These are phyloP conservation scores for Watsonalla binaria DNA, from an alignment of 2,888 invertebrate species.

Conservation along the genomic window DNA sequence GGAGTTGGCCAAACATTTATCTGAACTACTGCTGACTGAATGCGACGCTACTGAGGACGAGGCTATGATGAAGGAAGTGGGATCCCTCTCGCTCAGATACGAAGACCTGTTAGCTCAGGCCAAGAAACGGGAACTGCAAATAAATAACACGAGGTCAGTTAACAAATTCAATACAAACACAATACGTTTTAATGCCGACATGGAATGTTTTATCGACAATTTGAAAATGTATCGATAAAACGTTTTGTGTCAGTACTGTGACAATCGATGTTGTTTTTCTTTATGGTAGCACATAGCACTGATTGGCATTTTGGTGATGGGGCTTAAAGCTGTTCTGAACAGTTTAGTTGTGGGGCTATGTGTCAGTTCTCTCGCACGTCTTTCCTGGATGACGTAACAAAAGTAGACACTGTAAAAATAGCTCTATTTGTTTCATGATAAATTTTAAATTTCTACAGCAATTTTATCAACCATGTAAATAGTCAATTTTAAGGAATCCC, in stretches of 20 bases:
- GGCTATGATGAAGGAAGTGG: constrained; percentile 82
- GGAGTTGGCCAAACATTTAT: constrained; percentile 89
- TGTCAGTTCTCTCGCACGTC: background rate
- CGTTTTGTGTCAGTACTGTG: constrained; percentile 21
- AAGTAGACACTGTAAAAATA: background rate
- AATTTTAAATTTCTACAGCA: background rate
- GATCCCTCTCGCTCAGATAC: constrained; percentile 82
- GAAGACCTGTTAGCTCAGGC: constrained; percentile 84
- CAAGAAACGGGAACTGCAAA: constrained; percentile 85
- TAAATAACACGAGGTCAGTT: constrained; percentile 86
- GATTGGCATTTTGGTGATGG: constrained; percentile 57
- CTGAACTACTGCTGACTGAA: constrained; percentile 85
- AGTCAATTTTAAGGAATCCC: background rate
- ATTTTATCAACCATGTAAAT: background rate
- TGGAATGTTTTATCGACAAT: background rate
- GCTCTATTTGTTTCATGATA: background rate
- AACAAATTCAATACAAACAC: background rate
- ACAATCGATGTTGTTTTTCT: constrained; percentile 39
- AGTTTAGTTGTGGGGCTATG: constrained; percentile 6
- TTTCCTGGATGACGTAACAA: constrained; percentile 4
- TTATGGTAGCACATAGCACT: constrained; percentile 62
- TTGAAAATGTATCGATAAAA: constrained; percentile 5
- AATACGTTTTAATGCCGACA: background rate
- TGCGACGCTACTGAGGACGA: constrained; percentile 83
- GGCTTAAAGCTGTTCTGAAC: constrained; percentile 38